A percentile compares a stretch with the other conserved stretches of the same genome.
phyloP scores from a whole-genome alignment of 1,140 invertebrate genomes.

The Psix sp. region DNA sequence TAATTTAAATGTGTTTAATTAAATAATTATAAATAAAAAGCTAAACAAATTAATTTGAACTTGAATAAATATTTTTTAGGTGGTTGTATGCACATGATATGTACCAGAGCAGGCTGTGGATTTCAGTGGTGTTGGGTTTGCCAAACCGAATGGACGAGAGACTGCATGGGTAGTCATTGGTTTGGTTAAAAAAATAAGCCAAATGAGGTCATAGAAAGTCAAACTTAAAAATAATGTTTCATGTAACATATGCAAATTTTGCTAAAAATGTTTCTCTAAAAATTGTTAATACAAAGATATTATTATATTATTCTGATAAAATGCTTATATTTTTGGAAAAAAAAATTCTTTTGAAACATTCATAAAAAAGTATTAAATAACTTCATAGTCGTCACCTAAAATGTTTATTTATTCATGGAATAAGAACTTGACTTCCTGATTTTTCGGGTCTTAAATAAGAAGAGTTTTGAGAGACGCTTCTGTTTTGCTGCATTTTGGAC shows the following conservation, averaged over 20 bases:
- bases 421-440: slow-evolving; percentile 18
- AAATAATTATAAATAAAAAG: too few species aligned
- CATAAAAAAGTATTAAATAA: background rate
- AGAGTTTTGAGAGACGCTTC: slow-evolving; percentile 16
- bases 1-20: too few species aligned
- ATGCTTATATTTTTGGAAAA: too few species aligned
- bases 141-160: slow-evolving; percentile 88
- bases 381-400: slow-evolving; percentile 1
- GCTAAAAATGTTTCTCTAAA: too few species aligned
- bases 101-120: slow-evolving; percentile 84
- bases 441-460: slow-evolving; percentile 16
- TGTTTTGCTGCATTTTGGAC: slow-evolving; percentile 36
- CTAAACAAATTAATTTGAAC: too few species aligned
- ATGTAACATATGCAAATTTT: too few species aligned
- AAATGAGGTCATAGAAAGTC: too few species aligned
- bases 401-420: slow-evolving; percentile 1
- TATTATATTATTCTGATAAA: too few species aligned
- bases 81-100: slow-evolving; percentile 94
- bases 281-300: too few species aligned
- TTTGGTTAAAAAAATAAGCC: slow-evolving; percentile 87
- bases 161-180: slow-evolving; percentile 93
- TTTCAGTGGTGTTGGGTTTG: slow-evolving; percentile 95
- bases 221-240: too few species aligned
- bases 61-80: slow-evolving; percentile 75
- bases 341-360: too few species aligned